phyloP scores from a whole-genome alignment of 1,140 invertebrate genomes.

The Drosophila tristis region DNA sequence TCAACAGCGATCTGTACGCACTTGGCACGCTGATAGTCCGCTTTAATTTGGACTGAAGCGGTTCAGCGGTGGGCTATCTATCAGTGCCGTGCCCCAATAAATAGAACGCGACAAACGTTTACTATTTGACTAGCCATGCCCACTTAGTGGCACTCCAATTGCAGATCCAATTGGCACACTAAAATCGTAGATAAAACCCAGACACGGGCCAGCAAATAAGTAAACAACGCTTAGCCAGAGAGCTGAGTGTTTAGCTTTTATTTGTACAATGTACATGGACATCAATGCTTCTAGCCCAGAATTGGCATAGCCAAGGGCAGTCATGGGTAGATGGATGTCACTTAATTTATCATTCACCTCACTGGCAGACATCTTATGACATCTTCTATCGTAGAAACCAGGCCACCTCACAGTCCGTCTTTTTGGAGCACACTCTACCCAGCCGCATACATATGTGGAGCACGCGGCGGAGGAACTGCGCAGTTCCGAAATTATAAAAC shows the following conservation, averaged over 20 bases:
- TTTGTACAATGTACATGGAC: slow-evolving; percentile 29
- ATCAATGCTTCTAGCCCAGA: neutral
- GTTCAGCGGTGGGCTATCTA: slow-evolving; percentile 10
- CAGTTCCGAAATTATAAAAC: slow-evolving; percentile 35
- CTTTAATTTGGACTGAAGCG: slow-evolving; percentile 15
- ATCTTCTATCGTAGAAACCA: slow-evolving; percentile 37
- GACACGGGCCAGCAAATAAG: slow-evolving; percentile 24
- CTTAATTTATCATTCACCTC: slow-evolving; percentile 34
- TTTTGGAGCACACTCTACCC: neutral
- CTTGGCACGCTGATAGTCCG: slow-evolving; percentile 1
- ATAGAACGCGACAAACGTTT: neutral
- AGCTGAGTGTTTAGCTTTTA: slow-evolving; percentile 16
- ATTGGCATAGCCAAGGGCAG: slow-evolving; percentile 13
- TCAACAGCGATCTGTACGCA: slow-evolving; percentile 14
- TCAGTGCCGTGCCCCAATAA: slow-evolving; percentile 32
- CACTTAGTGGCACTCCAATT: neutral
- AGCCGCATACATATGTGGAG: neutral
- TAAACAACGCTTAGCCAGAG: slow-evolving; percentile 6
- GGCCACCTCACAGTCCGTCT: slow-evolving; percentile 15
- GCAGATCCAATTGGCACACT: slow-evolving; percentile 2
- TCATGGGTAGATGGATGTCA: slow-evolving; percentile 1
- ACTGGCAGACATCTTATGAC: slow-evolving; percentile 34
- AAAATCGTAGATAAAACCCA: slow-evolving; percentile 38
- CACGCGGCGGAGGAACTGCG: slow-evolving; percentile 30
- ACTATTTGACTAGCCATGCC: slow-evolving; percentile 26